Evolutionary conservation across 1,140 invertebrate genomes (phyloP).

Genomic region (Pseudachorutes palmiensis): DNA sequence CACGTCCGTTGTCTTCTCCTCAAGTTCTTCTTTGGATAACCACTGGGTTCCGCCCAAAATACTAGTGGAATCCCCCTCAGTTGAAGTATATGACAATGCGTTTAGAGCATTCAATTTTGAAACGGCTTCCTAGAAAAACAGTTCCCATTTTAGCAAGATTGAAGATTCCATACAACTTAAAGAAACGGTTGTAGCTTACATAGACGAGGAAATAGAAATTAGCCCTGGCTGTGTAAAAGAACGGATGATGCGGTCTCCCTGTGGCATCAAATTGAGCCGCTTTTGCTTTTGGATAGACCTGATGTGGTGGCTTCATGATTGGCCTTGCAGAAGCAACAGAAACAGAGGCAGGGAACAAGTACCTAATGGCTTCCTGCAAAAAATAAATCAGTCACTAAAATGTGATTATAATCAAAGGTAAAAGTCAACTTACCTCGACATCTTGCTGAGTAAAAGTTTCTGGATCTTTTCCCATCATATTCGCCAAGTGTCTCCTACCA

Average conservation of each 20-base stretch:
- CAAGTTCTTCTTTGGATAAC: constrained; percentile 59
- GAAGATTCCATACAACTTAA: neutral
- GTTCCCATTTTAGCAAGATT: constrained; percentile 14
- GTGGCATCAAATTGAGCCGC: constrained; percentile 80
- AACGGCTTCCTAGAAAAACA: constrained; percentile 24
- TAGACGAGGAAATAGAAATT: constrained; percentile 74
- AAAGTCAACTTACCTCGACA: constrained; percentile 59
- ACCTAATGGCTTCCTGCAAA: constrained; percentile 71
- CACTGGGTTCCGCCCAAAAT: constrained; percentile 51
- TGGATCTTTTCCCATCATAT: constrained; percentile 93
- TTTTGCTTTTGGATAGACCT: constrained; percentile 74
- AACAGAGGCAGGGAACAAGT: constrained; percentile 85
- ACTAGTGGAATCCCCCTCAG: neutral
- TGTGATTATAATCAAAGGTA: too few relatives aligned
- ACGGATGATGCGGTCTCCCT: constrained; percentile 75
- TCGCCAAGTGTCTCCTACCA: constrained; percentile 89
- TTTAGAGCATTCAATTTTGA: constrained; percentile 24
- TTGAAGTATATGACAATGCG: constrained; percentile 1
- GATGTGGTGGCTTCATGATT: constrained; percentile 72
- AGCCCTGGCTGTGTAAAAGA: constrained; percentile 82
- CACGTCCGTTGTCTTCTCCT: constrained; percentile 59
- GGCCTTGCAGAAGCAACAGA: constrained; percentile 73
- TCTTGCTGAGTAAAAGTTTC: constrained; percentile 78
- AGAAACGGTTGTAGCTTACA: constrained; percentile 47
- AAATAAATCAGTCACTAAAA: constrained; percentile 28